Conservation (phyloP, 1,140 invertebrate species). For the Drosophila lowei region DNA sequence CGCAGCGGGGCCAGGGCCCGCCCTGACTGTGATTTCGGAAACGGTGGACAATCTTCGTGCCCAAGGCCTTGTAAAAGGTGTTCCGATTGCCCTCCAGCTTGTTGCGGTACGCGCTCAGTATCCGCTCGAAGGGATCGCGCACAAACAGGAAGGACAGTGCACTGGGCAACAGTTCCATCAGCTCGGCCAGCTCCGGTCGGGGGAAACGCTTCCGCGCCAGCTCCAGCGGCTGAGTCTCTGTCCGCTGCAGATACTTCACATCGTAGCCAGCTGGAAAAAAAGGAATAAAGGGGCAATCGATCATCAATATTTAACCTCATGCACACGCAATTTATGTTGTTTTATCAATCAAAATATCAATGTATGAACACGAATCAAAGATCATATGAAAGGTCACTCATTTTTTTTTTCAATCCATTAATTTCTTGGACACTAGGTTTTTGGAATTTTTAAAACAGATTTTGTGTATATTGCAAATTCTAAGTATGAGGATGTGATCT, state of each 20-base stretch:
- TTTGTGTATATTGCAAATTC: too few relatives aligned
- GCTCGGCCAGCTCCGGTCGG: slow-evolving; percentile 84
- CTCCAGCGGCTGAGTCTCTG: slow-evolving; percentile 85
- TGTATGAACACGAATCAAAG: too few relatives aligned
- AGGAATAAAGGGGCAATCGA: too few relatives aligned
- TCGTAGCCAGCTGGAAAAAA: slow-evolving; percentile 84
- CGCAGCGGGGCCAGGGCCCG: slow-evolving; percentile 54
- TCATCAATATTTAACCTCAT: too few relatives aligned
- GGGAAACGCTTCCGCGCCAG: slow-evolving; percentile 86
- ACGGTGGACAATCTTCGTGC: slow-evolving; percentile 86
- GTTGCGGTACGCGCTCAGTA: slow-evolving; percentile 95
- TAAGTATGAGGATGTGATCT: too few relatives aligned
- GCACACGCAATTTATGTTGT: too few relatives aligned
- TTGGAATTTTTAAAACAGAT: too few relatives aligned
- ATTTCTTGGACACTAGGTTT: too few relatives aligned
- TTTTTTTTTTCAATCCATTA: too few relatives aligned
- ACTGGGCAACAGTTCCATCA: slow-evolving; percentile 84
- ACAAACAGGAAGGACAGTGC: slow-evolving; percentile 91
- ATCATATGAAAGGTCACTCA: too few relatives aligned
- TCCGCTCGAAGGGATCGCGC: slow-evolving; percentile 94
- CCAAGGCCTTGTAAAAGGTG: slow-evolving; percentile 88
- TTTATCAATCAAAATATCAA: too few relatives aligned
- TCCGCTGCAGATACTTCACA: slow-evolving; percentile 85
- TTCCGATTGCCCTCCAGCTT: slow-evolving; percentile 91
- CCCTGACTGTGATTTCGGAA: slow-evolving; percentile 69